Conservation (phyloP, 1,140 invertebrate species). For the Anastrepha ludens region DNA sequence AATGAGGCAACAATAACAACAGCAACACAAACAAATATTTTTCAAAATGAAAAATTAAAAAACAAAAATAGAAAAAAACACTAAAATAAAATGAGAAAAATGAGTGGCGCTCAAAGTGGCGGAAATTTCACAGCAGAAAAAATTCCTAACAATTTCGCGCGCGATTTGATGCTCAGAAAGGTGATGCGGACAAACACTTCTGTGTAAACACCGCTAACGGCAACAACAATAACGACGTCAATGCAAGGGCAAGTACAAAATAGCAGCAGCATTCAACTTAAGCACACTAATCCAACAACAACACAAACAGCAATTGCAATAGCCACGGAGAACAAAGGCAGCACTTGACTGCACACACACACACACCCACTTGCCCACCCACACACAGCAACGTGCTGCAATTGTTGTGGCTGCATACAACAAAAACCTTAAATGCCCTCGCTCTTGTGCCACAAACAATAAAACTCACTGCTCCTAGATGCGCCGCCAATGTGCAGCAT, state of each 20-base stretch:
- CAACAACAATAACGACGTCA: not conserved
- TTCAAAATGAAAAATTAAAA: not conserved
- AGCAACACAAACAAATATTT: not conserved
- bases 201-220: not conserved
- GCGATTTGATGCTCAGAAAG: conserved; percentile 40
- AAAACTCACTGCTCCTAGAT: not conserved
- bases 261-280: not conserved
- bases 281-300: not conserved
- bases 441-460: not conserved
- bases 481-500: not conserved
- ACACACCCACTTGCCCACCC: not conserved
- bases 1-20: not conserved
- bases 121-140: not conserved
- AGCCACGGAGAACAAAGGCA: conserved; percentile 18
- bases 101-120: conserved; percentile 14
- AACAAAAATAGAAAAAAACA: not conserved
- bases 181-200: conserved; percentile 35
- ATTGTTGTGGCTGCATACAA: conserved; percentile 23
- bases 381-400: not conserved
- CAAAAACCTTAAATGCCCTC: not conserved
- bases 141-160: conserved; percentile 43
- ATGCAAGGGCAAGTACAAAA: conserved; percentile 8
- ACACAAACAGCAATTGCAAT: not conserved
- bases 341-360: conserved; percentile 17
- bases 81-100: not conserved